phyloP scores from a whole-genome alignment of 2,797 vertebrate genomes.

The Halcyon chelicuti region DNA sequence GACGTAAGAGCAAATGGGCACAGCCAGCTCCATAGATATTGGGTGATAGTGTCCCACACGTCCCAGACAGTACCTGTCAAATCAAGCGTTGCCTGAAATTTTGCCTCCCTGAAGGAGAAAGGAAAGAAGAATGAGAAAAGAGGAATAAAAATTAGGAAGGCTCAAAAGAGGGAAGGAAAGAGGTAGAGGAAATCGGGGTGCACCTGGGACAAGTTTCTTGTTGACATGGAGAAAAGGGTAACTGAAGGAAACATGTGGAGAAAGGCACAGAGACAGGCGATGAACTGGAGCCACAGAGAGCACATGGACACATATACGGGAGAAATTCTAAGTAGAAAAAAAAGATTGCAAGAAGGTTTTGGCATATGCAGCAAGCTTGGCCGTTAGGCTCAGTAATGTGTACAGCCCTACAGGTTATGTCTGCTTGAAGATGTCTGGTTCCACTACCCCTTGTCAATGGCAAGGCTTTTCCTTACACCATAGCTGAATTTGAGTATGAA shows the following conservation, averaged over 20 bases:
- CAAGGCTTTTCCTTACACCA: not conserved
- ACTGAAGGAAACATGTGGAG: not conserved
- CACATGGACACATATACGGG: rapidly evolving
- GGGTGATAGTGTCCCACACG: not conserved
- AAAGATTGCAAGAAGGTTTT: not conserved
- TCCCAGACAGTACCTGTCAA: not conserved
- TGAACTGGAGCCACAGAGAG: not conserved
- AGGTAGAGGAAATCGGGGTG: not conserved
- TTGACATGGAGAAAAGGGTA: not conserved
- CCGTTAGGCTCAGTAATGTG: rapidly evolving
- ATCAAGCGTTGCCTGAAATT: not conserved
- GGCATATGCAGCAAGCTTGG: not conserved
- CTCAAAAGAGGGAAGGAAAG: not conserved
- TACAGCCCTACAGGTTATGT: not conserved
- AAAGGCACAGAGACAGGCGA: not conserved
- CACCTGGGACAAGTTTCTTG: not conserved
- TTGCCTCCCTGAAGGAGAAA: not conserved
- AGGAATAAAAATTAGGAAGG: not conserved
- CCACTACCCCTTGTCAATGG: not conserved
- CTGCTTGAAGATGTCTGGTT: not conserved
- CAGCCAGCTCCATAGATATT: not conserved
- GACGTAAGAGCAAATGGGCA: rapidly evolving
- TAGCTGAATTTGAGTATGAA: not conserved
- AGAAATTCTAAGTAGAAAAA: not conserved
- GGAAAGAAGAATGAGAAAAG: not conserved